phyloP scores from a whole-genome alignment of 2,113 vertebrate genomes.

The Phyllopteryx taeniolatus region DNA sequence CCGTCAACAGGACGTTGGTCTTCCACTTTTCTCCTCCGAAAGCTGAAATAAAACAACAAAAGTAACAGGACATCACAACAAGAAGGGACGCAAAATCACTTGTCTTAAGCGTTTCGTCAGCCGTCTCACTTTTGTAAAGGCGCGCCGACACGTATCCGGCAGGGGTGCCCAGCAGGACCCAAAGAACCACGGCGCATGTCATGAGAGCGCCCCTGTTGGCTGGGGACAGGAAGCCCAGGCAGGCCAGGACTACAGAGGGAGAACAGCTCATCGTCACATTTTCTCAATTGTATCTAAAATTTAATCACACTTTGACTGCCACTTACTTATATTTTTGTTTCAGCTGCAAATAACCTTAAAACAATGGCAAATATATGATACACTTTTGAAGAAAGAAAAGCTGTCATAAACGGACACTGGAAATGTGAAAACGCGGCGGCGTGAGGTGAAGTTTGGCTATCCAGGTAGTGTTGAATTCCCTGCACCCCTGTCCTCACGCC shows the following conservation, averaged over 20 bases:
- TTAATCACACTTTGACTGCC: too few relatives aligned
- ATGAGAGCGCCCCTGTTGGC: constrained; percentile 96
- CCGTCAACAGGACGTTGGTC: constrained; percentile 94
- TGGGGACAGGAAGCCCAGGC: constrained; percentile 95
- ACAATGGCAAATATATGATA: too few relatives aligned
- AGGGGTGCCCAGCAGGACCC: constrained; percentile 95
- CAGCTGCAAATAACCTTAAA: too few relatives aligned
- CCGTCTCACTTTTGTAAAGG: constrained; percentile 76
- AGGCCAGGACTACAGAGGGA: constrained; percentile 84
- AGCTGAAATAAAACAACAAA: constrained; percentile 71
- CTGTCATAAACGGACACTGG: too few relatives aligned
- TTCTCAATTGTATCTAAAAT: not conserved
- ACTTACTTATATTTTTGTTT: too few relatives aligned
- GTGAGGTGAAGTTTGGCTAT: too few relatives aligned
- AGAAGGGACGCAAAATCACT: not conserved
- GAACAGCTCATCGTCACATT: not conserved
- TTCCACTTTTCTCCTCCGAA: constrained; percentile 99
- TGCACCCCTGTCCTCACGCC: too few relatives aligned
- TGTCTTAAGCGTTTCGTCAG: not conserved
- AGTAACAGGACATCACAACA: constrained; percentile 7
- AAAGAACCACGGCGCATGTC: constrained; percentile 96
- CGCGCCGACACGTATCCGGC: constrained; percentile 93
- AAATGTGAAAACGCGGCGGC: too few relatives aligned
- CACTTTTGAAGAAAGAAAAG: too few relatives aligned
- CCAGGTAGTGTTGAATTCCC: too few relatives aligned